A percentile compares a stretch with the other conserved stretches of the same genome.
phyloP scores from a whole-genome alignment of 2,113 vertebrate species.

The Lynx canadensis region DNA sequence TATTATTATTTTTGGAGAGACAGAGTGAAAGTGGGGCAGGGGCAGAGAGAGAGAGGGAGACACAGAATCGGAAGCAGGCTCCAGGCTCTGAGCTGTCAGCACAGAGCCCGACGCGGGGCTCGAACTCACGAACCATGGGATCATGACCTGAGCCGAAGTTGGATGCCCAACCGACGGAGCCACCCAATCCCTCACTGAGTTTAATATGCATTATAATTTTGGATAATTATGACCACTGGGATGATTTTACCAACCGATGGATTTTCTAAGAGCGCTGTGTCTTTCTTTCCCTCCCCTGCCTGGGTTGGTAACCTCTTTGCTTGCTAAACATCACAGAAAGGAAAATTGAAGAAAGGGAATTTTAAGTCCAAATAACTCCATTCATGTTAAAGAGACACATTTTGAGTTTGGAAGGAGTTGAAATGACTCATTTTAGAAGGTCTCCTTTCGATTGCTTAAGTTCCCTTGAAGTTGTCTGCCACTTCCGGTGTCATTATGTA shows the following conservation, averaged over 20 bases:
- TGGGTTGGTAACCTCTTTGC: background rate
- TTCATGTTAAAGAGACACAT: background rate
- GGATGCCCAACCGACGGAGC: no score
- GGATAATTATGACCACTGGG: background rate
- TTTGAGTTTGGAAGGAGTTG: background rate
- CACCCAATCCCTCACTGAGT: background rate
- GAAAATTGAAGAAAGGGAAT: background rate
- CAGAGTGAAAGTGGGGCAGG: no score
- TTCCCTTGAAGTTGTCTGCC: background rate
- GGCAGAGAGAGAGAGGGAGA: no score
- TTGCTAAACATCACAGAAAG: background rate
- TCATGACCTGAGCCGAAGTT: no score
- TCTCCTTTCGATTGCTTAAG: background rate
- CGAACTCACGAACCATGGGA: no score
- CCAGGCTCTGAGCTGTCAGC: no score
- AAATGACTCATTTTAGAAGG: background rate
- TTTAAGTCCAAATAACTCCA: background rate
- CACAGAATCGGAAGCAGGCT: no score
- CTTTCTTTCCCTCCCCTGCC: background rate
- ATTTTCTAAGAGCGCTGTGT: background rate
- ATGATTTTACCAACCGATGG: background rate
- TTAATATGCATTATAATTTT: background rate
- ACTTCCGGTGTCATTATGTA: background rate
- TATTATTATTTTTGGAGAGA: background rate
- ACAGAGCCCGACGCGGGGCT: no score